These are phyloP conservation scores for Listronotus bonariensis DNA, from an alignment of 1,140 invertebrate species.

Conservation along the genomic window DNA sequence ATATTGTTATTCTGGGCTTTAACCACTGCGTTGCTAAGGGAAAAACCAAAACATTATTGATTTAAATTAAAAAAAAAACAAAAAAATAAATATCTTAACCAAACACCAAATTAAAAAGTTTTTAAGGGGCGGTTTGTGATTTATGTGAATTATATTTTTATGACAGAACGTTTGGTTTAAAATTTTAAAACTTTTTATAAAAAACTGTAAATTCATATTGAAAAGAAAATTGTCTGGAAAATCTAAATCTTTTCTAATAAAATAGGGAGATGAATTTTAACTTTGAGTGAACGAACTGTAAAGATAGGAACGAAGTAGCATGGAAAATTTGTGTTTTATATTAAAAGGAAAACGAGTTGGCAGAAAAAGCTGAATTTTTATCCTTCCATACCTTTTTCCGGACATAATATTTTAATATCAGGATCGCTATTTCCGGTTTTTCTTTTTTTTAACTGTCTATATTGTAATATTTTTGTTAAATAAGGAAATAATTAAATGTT, in stretches of 20 bases:
- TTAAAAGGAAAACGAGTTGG: conserved; percentile 14
- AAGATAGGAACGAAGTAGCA: conserved; percentile 9
- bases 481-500: conserved; percentile 2
- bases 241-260: conserved; percentile 15
- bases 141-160: conserved; percentile 7
- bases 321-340: conserved; percentile 16
- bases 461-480: not conserved
- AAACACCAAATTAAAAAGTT: too few species aligned
- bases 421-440: not conserved
- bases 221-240: too few species aligned
- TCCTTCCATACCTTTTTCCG: conserved; percentile 14
- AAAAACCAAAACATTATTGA: too few species aligned
- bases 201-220: conserved; percentile 1
- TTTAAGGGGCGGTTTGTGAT: too few species aligned
- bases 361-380: conserved; percentile 13
- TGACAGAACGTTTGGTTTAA: conserved; percentile 8
- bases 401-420: conserved; percentile 15
- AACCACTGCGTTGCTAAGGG: too few species aligned
- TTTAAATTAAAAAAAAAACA: too few species aligned
- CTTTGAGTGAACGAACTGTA: conserved; percentile 1
- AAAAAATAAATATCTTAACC: too few species aligned
- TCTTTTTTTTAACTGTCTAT: not conserved
- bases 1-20: too few species aligned
- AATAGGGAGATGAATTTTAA: conserved; percentile 7
- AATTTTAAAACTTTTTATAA: conserved; percentile 9